These are phyloP conservation scores for Cladorhizidae sp. DNA, from an alignment of 37 sponge, comb jelly and placozoan species.

Conservation along the genomic window DNA sequence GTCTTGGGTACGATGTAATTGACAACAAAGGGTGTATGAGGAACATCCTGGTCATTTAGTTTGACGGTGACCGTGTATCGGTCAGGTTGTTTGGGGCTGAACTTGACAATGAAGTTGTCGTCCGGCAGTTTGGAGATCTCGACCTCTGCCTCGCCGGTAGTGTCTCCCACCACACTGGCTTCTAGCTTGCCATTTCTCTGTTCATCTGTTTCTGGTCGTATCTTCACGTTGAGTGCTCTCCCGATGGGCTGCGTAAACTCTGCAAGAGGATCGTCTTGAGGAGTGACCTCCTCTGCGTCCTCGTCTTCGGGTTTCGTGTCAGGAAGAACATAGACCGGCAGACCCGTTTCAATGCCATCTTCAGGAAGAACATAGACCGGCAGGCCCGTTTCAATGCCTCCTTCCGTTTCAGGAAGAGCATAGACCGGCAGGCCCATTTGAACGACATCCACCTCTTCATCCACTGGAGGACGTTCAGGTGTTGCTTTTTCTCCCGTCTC, in stretches of 20 bases:
- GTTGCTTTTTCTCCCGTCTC: neutral
- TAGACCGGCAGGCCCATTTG: neutral
- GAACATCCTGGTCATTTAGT: constrained; percentile 34
- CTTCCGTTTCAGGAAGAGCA: too few species aligned
- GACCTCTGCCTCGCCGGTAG: neutral
- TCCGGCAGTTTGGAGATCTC: neutral
- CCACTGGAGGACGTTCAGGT: neutral
- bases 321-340: too few species aligned
- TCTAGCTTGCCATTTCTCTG: constrained; percentile 22
- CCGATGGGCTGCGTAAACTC: constrained; percentile 27
- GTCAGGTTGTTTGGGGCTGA: constrained; percentile 64
- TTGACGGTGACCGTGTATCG: constrained; percentile 46
- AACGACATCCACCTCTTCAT: neutral
- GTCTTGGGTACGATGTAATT: constrained; percentile 42
- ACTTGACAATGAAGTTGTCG: constrained; percentile 23
- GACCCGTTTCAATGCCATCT: neutral
- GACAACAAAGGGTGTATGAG: constrained; percentile 57
- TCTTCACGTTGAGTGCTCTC: constrained; percentile 14
- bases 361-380: too few species aligned
- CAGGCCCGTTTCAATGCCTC: too few species aligned
- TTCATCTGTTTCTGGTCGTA: constrained; percentile 10
- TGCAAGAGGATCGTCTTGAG: neutral
- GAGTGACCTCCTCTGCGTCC: neutral
- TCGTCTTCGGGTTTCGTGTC: neutral
- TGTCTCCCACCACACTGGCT: constrained; percentile 53